Conservation (phyloP, 2,888 invertebrate species). For the Myathropa florea region DNA sequence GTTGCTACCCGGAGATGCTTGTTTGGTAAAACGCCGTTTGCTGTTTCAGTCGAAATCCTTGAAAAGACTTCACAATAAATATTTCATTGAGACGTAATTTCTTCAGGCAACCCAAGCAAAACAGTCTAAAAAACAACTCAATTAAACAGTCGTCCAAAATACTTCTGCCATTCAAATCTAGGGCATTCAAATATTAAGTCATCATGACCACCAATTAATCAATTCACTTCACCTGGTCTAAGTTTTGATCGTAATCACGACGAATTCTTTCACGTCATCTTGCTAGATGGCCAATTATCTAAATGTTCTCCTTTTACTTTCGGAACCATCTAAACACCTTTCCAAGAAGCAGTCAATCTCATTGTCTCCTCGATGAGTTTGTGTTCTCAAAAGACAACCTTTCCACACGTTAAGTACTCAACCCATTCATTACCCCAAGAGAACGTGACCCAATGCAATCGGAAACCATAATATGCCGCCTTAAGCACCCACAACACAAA, state of each 20-base stretch:
- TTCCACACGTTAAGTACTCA: not conserved
- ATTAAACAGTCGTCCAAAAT: too few relatives aligned
- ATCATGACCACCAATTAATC: not conserved
- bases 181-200: not conserved
- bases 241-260: not conserved
- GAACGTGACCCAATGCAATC: conserved; percentile 47
- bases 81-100: not conserved
- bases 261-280: not conserved
- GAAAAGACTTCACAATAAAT: not conserved
- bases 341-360: conserved; percentile 34
- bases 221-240: not conserved
- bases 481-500: conserved; percentile 35
- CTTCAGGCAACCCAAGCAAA: not conserved
- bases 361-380: not conserved
- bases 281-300: not conserved
- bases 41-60: too few relatives aligned
- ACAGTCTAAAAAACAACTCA: too few relatives aligned
- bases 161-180: not conserved
- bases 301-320: conserved; percentile 50
- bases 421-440: conserved; percentile 15
- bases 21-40: too few relatives aligned
- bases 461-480: conserved; percentile 22
- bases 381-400: not conserved
- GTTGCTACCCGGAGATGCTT: too few relatives aligned
- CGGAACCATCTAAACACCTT: conserved; percentile 20